Conservation (phyloP, 2,113 vertebrate species). For the Dromiciops gliroides region DNA sequence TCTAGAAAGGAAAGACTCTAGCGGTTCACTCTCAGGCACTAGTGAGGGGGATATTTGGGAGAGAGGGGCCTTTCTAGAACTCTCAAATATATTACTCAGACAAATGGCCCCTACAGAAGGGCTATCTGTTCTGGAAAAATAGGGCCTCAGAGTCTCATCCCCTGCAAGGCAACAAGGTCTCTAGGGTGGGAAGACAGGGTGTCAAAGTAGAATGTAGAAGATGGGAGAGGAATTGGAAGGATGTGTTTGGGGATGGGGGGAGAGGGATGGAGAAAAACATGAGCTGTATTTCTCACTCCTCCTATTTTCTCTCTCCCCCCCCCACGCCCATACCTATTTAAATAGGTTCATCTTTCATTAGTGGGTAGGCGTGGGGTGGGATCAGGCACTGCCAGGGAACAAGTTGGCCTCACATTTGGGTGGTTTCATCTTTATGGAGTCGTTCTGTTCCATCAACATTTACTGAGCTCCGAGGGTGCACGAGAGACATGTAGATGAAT, state of each 20-base stretch:
- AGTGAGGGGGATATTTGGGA: background rate
- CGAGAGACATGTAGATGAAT: background rate
- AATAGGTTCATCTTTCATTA: constrained; percentile 17
- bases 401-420: background rate
- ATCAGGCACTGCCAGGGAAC: background rate
- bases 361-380: background rate
- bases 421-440: constrained; percentile 19
- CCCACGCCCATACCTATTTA: rapidly evolving
- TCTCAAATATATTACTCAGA: background rate
- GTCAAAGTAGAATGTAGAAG: background rate
- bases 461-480: background rate
- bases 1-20: background rate
- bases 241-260: too few species aligned
- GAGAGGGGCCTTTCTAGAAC: background rate
- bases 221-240: background rate
- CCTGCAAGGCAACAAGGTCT: too few species aligned
- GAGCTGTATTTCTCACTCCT: background rate
- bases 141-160: background rate
- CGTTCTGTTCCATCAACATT: background rate
- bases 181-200: background rate
- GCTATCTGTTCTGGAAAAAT: background rate
- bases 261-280: background rate
- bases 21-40: background rate
- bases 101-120: background rate
- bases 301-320: rapidly evolving